Percentiles rank a stretch among this genome's conserved stretches.
phyloP scores from a whole-genome alignment of 2,797 vertebrate species.

The Amblyraja radiata region DNA sequence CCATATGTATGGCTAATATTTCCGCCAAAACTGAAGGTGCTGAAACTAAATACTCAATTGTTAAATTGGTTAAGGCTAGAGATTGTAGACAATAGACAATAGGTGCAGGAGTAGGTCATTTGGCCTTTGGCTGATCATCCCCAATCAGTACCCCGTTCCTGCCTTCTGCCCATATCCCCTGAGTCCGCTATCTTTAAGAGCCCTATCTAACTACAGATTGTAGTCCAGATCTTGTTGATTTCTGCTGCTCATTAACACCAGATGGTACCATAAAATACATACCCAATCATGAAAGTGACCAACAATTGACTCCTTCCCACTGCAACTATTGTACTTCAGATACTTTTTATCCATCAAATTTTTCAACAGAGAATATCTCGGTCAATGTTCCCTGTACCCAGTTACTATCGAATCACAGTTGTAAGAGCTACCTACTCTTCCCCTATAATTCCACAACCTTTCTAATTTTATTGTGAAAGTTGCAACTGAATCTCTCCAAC shows the following conservation, averaged over 20 bases:
- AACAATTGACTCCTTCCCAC: neutral
- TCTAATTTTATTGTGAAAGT: neutral
- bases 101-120: too few relatives aligned
- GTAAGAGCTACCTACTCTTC: neutral
- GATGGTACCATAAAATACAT: neutral
- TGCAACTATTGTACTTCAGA: neutral
- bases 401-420: neutral
- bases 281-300: neutral
- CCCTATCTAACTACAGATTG: neutral
- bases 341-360: neutral
- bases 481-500: neutral
- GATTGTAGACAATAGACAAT: neutral
- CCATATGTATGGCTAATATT: neutral
- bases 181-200: too few relatives aligned
- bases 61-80: neutral
- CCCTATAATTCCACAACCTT: neutral
- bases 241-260: neutral
- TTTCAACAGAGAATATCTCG: neutral
- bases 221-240: neutral
- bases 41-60: neutral
- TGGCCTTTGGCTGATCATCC: too few relatives aligned
- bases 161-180: too few relatives aligned
- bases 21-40: neutral
- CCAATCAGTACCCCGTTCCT: too few relatives aligned
- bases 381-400: neutral